Evolutionary conservation across 2,797 vertebrate species (phyloP), one percentile per base, ranked within the genome.

Genomic region (Acanthurus tractus): DNA sequence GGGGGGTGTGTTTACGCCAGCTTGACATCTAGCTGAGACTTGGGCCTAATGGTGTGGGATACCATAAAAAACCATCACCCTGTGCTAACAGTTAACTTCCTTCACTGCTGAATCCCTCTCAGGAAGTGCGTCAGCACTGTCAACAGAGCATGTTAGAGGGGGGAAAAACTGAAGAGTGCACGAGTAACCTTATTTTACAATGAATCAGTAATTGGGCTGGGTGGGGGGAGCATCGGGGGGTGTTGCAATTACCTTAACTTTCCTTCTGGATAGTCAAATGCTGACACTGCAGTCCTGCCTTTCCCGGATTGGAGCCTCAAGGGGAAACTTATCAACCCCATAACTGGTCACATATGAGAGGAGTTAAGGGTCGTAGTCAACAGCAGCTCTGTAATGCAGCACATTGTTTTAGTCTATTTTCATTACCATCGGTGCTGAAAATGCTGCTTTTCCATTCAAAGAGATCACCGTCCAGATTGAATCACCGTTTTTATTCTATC

Each of bases 201-300:
- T 88, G 88, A 90, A 79, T 92, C 88, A 90, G 66, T 57, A 48
- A 79, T 59, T 74, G 25, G 25, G 25, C 25, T 2, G 40, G 55
- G 18, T 20, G 34, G 36, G 12, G 53, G 53, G 15, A 36, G 46
- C 34, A 62, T 61, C 2, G 18, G 18, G 22, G 29, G 25, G 68
- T 63, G 78, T 80, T 86, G 63, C 20, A 85, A 82, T 83, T 75
- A 82, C 40, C 52, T 74, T 23, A 62, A 67, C 76, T 82, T 87
- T 87, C 76, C 76, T 56, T 75, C 62, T 67, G 63, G 57, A 36
- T 65, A 61, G 65, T 65, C 56, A 45, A 81, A 78, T 74, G 46
- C 59, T 66, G 76, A 73, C 61, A 63, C n/a, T 23, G 38, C 72
- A 36, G 2, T 11, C 15, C 46, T 38, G 64, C 12, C 56, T 45